Conservation (phyloP, 2,797 vertebrate species). For the Rachycentron canadum region DNA sequence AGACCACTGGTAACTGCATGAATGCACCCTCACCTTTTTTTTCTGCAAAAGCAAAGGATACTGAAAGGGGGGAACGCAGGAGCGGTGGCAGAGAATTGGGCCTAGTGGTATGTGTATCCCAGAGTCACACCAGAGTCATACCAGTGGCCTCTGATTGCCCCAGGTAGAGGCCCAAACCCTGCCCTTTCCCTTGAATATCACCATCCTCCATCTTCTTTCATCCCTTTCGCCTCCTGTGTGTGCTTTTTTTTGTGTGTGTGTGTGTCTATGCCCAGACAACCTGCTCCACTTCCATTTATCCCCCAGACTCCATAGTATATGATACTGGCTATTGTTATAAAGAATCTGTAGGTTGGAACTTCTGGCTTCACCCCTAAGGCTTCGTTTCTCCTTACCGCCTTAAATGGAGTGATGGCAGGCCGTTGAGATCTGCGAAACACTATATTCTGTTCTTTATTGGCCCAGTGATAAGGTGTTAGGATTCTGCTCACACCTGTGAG, state of each 20-base stretch:
- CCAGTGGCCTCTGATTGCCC: conserved; percentile 60
- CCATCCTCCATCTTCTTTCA: conserved; percentile 59
- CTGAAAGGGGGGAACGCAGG: conserved; percentile 7
- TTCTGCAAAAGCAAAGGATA: conserved; percentile 47
- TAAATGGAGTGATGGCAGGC: conserved; percentile 65
- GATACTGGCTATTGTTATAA: conserved; percentile 81
- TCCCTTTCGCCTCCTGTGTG: conserved; percentile 42
- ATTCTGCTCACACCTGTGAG: conserved; percentile 84
- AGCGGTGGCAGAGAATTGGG: conserved; percentile 15
- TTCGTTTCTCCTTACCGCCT: conserved; percentile 73
- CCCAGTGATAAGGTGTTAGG: conserved; percentile 78
- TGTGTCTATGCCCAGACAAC: conserved; percentile 59
- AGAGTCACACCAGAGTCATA: conserved; percentile 57
- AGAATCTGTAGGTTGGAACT: conserved; percentile 73
- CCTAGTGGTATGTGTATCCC: conserved; percentile 39
- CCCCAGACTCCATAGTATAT: conserved; percentile 69
- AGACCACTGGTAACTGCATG: conserved; percentile 58
- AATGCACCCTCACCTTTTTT: conserved; percentile 54
- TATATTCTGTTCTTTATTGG: conserved; percentile 80
- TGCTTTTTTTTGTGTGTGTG: conserved; percentile 56
- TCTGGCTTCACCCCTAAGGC: conserved; percentile 67
- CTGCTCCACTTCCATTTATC: conserved; percentile 60
- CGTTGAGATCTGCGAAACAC: conserved; percentile 79
- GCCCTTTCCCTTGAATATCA: conserved; percentile 36
- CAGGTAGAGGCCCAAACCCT: conserved; percentile 65